A percentile compares a stretch with the other conserved stretches of the same genome.
phyloP scores from a whole-genome alignment of 2,888 invertebrate genomes.

The Parnassius glacialis region DNA sequence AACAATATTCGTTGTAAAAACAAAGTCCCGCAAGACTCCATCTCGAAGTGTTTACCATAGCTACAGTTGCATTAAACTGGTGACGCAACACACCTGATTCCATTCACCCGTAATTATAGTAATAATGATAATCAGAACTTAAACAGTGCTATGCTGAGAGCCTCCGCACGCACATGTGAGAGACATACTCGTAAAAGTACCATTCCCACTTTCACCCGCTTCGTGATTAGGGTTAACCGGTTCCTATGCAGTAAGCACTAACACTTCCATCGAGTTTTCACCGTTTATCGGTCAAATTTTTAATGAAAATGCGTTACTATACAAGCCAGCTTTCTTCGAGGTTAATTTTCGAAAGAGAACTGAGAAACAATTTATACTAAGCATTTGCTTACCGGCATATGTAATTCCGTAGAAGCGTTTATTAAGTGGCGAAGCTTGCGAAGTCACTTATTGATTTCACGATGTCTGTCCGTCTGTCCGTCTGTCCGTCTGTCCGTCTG shows the following conservation, averaged over 20 bases:
- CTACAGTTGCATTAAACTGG: slow-evolving; percentile 13
- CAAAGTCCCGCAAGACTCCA: background rate
- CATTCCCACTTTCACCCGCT: slow-evolving; percentile 49
- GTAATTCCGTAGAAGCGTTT: too few relatives aligned
- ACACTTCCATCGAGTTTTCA: slow-evolving; percentile 30
- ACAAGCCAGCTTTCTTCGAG: slow-evolving; percentile 14
- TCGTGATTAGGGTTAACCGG: slow-evolving; percentile 30
- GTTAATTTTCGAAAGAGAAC: slow-evolving; percentile 13
- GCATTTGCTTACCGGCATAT: too few relatives aligned
- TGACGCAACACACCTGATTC: slow-evolving; percentile 42
- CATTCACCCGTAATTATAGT: slow-evolving; percentile 42
- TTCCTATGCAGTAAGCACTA: slow-evolving; percentile 28
- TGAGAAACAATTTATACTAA: too few relatives aligned
- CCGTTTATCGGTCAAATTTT: slow-evolving; percentile 31
- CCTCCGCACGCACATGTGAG: slow-evolving; percentile 33
- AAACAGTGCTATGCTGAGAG: slow-evolving; percentile 38
- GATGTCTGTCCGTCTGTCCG: too few relatives aligned
- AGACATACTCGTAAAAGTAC: slow-evolving; percentile 33
- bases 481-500: too few relatives aligned
- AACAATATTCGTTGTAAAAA: slow-evolving; percentile 14
- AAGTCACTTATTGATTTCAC: too few relatives aligned
- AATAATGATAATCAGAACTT: slow-evolving; percentile 50
- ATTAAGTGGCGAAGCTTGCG: too few relatives aligned
- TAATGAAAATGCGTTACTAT: slow-evolving; percentile 13
- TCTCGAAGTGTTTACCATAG: slow-evolving; percentile 14